Base-by-base conservation (phyloP, 1,140 invertebrate species). In the Drosophila murphyi region DNA sequence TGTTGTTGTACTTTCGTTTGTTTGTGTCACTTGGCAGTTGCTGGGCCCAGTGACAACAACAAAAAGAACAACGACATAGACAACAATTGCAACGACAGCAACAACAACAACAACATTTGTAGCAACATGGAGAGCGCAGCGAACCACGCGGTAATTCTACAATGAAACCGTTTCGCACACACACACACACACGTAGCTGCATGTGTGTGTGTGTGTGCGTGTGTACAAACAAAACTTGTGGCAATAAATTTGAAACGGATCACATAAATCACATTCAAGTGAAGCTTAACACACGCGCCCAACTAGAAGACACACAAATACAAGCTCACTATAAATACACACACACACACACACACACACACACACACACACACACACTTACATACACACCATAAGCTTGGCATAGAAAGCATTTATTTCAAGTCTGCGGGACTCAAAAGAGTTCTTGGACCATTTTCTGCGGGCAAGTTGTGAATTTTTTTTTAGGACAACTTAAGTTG, bases 261-360 rank as follows among this genome's bases (percentile, higher is more conserved):
- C 85, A 88, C 85, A 88, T 88, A 88, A 88, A 88, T 88, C 85
- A 88, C 85, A 89, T 88, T 88, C 85, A 88, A 88, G 85, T 88
- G 85, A 88, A 88, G 85, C 85, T 88, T 88, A 90, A 88, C 85
- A 90, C 85, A 89, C 85, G 85, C 80, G 78, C 80, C 81, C 80
- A 89, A 88, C 80, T 89, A 83, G 85, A 85, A 78, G 72, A 78
- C 82, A 72, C 75, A 78, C 68, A 72, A 59, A 76, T 48, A 65
- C 73, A 72, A 60, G 35, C 67, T 32, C 6, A 55, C 8, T 28
- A 67, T 50, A 63, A 20, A 56, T 54, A 62, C 39, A 68, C 48
- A 62, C 43, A 65, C 52, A 61, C 31, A 68, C 59, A 64, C 51
- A 70, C 59, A 64, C 34, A 39, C 47, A 37, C 37, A 70, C 68